A percentile compares a stretch with the other conserved stretches of the same genome.
These are phyloP conservation scores for Tragelaphus scriptus DNA, from an alignment of 2,113 vertebrate species.

Conservation along the genomic window DNA sequence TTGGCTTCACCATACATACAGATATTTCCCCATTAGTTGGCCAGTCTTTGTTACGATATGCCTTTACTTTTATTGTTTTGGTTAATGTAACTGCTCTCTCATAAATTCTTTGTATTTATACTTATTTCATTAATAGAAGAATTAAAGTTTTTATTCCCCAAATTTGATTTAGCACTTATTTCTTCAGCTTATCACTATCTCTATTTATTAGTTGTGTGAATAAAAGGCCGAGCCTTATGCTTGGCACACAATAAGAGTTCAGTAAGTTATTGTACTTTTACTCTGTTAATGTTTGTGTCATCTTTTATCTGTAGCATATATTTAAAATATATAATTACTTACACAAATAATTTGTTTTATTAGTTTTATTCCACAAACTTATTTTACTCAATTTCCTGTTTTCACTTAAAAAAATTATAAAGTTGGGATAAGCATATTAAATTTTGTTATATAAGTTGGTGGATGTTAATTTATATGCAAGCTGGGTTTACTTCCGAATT, in stretches of 20 bases:
- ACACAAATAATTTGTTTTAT: not conserved
- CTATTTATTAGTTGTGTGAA: not conserved
- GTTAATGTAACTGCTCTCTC: not conserved
- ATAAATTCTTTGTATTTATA: not conserved
- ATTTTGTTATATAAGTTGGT: not conserved
- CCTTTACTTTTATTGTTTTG: not conserved
- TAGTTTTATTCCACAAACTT: not conserved
- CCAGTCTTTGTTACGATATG: not conserved
- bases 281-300: not conserved
- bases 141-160: not conserved
- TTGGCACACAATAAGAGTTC: not conserved
- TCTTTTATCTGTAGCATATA: not conserved
- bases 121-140: constrained; percentile 28
- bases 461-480: not conserved
- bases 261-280: not conserved
- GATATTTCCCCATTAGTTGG: not conserved
- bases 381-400: constrained; percentile 5
- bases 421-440: not conserved
- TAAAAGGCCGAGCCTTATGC: not conserved
- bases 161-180: not conserved
- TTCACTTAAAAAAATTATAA: not conserved
- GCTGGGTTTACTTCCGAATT: not conserved
- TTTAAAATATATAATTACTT: not conserved
- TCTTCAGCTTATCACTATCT: not conserved
- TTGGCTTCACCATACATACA: not conserved